Evolutionary conservation across 2,888 invertebrate genomes (phyloP), one percentile per base, ranked within the genome.

Genomic region (Subacronicta megacephala): DNA sequence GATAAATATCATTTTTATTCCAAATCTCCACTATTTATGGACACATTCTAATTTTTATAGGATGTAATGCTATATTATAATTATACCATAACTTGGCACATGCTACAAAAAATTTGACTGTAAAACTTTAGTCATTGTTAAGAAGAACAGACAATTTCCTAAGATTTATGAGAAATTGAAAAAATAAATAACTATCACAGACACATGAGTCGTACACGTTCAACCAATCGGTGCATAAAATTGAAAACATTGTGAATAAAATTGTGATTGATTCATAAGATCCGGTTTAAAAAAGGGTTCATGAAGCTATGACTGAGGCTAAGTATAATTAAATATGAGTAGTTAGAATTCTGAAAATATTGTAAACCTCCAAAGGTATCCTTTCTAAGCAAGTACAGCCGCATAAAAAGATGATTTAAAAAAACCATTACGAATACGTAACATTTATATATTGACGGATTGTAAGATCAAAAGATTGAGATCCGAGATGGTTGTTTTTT

Each of bases 111-210:
- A 56, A 35, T 29, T 36, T 18, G 35, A 13, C 50, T n/a, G 64
- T 74, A 85, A 88, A 90, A 88, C 79, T 88, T 90, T 89, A 91
- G 89, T 84, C 90, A 90, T 89, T 89, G 90, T 73, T 45, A 73
- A 76, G 65, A 63, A 72, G 70, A 66, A 75, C 74, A 70, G 70
- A 58, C 16, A 78, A 77, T 74, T 80, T 73, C 74, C 83, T 82
- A 83, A 77, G 23, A 58, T 38, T 52, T 45, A 78, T 77, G 69
- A 83, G 76, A 80, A 74, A 72, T 71, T 51, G 78, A 78, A 82
- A 79, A 88, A 89, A 91, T 91, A 92, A 93, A 90, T 90, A 90
- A 85, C 90, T 93, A 93, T 93, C 93, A 93, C 93, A 93, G 93
- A 92, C 89, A 89, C 86, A 90, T 88, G 90, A 92, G 90, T 90